Base-by-base conservation (phyloP, 1,140 invertebrate species). In the Dufourea novaeangliae region DNA sequence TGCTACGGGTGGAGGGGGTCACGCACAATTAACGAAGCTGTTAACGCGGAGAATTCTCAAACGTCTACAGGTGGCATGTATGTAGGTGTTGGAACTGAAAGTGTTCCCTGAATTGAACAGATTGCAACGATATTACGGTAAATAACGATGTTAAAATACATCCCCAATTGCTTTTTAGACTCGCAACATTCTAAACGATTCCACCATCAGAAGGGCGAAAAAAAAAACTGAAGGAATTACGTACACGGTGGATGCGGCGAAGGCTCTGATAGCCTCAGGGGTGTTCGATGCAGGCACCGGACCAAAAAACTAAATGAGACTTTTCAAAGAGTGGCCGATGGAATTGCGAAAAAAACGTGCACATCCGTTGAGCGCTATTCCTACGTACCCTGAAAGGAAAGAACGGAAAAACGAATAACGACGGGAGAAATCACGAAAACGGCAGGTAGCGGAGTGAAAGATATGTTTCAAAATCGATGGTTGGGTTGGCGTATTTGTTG, bases 271-370 rank as follows among this genome's bases (percentile, higher is more conserved):
- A n/a, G 34, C 61, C 44, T 46, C 69, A 29, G 20, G 41, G 56
- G 69, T 39, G 39, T 41, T 39, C 46, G 32, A 54, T 27, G 61
- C 59, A 34, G 61, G 57, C 34, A 32, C 0, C 20, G 25, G 25
- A 34, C 71, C 61, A 41, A 74, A 66, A 74, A 74, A 37, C 32
- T 66, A 54, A 74, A 74, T 73, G 71, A 74, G 71, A 74, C 41
- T 66, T n/a, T 66, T 8, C 25, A 41, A 56, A 66, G 50, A 41
- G 61, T 22, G 20, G 14, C 27, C 54, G 54, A 14, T 4, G 29
- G 57, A 39, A 25, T 68, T n/a, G 67, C 44, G 44, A 56, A 79
- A 79, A 20, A 62, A 46, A 25, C 46, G 78, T 64, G 77, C n/a
- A n/a, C n/a, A n/a, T n/a, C n/a, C n/a, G n/a, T n/a, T n/a, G n/a